Evolutionary conservation across 2,888 invertebrate genomes (phyloP).

Genomic region (Ernsta delagoae): DNA sequence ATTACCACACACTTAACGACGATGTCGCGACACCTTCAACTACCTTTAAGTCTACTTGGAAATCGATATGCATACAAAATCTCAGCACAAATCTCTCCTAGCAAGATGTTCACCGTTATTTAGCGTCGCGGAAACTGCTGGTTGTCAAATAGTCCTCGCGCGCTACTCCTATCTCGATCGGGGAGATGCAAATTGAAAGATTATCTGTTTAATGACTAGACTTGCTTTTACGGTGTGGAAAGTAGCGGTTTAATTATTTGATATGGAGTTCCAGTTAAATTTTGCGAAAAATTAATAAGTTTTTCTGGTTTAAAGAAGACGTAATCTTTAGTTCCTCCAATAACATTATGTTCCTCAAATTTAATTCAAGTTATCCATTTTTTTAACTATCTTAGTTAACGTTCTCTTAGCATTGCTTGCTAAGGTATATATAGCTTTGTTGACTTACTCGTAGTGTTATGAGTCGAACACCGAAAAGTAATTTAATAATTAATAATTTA

Average conservation of each 20-base stretch:
- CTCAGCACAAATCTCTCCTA: conserved; percentile 11
- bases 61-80: conserved; percentile 1
- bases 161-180: conserved; percentile 23
- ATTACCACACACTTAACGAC: background rate
- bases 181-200: conserved; percentile 36
- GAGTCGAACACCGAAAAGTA: too few species aligned
- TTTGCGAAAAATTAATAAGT: too few species aligned
- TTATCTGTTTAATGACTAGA: conserved; percentile 34
- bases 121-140: conserved; percentile 31
- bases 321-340: too few species aligned
- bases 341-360: too few species aligned
- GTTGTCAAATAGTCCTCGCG: conserved; percentile 33
- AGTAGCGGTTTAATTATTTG: conserved; percentile 4
- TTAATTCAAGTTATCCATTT: too few species aligned
- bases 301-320: too few species aligned
- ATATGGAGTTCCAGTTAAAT: background rate
- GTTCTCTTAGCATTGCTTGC: too few species aligned
- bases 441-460: too few species aligned
- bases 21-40: background rate
- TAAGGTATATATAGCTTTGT: too few species aligned
- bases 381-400: too few species aligned
- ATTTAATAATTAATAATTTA: too few species aligned
- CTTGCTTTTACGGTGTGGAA: background rate
- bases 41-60: background rate
- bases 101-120: conserved; percentile 24